Base-by-base conservation (phyloP, 2,797 vertebrate species). In the Siniperca obscura region DNA sequence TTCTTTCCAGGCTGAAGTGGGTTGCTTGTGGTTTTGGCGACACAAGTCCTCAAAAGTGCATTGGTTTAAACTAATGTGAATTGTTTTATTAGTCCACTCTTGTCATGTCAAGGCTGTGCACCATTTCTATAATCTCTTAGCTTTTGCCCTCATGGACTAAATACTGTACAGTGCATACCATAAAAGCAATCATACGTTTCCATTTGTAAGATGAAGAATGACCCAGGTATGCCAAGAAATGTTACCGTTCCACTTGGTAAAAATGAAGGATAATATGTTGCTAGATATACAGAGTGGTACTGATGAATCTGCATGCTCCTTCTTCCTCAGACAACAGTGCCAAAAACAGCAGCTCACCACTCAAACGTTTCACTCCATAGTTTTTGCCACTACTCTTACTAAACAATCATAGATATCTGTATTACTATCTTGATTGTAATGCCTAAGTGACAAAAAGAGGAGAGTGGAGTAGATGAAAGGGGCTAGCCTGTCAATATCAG, bases 31-130 rank as follows among this genome's bases (percentile, higher is more conserved):
- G 67, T 76, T 87, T 76, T n/a, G 12, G 34, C 64, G 76, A 64
- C 59, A 34, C n/a, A 16, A 5, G n/a, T 75, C 70, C 4, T 69
- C 55, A 42, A 74, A 82, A 84, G 70, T 73, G 34, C 56, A 78
- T 79, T 71, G 42, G 48, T 89, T 90, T 77, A 76, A 90, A 80
- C 73, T 76, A 69, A 87, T 86, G 88, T 72, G 42, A 88, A 55
- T 76, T 62, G n/a, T 91, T 92, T 86, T 86, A 83, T 80, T 83
- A 70, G 53, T 85, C 81, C 86, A 87, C 78, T 88, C 76, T 84
- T 91, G 84, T 90, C 86, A 91, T 86, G 88, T 89, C 80, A 86
- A 84, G 80, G 90, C 77, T 85, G 80, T 87, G 82, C 84, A 90
- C 81, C 67, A 75, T 85, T 90, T 88, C 83, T 92, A 82, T 89